Percentiles rank a stretch among this genome's conserved stretches.
Evolutionary conservation across 2,797 vertebrate species (phyloP).

Genomic region (Aphelocoma californica): DNA sequence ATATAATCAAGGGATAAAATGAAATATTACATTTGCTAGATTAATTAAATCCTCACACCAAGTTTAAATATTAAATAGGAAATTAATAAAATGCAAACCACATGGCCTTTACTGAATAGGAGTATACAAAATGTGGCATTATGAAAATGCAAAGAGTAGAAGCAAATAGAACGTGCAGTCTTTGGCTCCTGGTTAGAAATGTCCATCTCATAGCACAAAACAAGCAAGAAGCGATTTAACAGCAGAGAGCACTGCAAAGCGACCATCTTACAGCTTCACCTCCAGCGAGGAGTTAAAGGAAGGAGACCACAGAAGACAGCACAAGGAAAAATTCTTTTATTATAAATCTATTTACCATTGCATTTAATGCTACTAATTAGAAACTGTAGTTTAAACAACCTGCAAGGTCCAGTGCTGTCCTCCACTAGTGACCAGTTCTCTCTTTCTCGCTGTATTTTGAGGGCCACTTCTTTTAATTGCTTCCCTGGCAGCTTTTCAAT

Average conservation of each 20-base stretch:
- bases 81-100: conserved; percentile 6
- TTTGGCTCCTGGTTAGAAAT: not conserved
- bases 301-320: not conserved
- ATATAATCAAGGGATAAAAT: not conserved
- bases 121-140: not conserved
- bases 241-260: not conserved
- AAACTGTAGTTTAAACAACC: not conserved
- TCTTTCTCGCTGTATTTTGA: not conserved
- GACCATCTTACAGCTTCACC: not conserved
- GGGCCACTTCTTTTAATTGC: not conserved
- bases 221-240: not conserved
- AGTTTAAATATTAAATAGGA: not conserved
- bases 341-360: not conserved
- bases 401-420: not conserved
- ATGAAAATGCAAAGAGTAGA: not conserved
- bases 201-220: not conserved
- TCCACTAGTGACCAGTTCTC: not conserved
- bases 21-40: not conserved
- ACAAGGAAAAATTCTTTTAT: not conserved
- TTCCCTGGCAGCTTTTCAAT: conserved; percentile 3
- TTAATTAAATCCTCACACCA: not conserved
- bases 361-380: not conserved
- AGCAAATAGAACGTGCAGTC: not conserved
- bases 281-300: not conserved
- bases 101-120: not conserved